phyloP scores from a whole-genome alignment of 2,888 invertebrate genomes.

The Agrochola lychnidis region DNA sequence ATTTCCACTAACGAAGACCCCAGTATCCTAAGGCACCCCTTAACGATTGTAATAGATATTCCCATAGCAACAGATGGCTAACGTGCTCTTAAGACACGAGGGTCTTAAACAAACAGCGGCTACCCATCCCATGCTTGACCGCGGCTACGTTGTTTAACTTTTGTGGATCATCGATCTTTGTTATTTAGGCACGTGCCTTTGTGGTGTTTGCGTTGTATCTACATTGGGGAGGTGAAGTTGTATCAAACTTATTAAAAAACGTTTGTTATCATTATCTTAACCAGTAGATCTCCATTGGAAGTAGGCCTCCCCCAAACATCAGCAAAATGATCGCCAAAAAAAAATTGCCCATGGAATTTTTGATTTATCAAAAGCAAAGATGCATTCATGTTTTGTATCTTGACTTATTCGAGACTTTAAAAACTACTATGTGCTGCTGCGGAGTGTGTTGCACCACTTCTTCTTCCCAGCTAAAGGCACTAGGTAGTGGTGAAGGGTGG shows the following conservation, averaged over 20 bases:
- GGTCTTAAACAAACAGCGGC: conserved; percentile 36
- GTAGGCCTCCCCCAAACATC: not conserved
- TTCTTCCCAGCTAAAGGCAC: too few relatives aligned
- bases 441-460: too few relatives aligned
- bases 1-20: not conserved
- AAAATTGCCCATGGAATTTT: too few relatives aligned
- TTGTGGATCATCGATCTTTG: conserved; percentile 23
- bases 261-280: not conserved
- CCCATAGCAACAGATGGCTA: conserved; percentile 13
- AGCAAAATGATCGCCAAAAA: too few relatives aligned
- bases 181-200: conserved; percentile 24
- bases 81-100: conserved; percentile 30
- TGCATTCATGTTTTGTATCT: not conserved
- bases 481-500: too few relatives aligned
- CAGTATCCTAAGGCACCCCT: not conserved
- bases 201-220: conserved; percentile 19
- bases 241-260: not conserved
- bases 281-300: not conserved
- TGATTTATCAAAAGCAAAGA: too few relatives aligned
- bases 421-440: too few relatives aligned
- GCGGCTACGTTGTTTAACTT: conserved; percentile 36
- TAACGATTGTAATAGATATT: conserved; percentile 30
- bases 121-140: conserved; percentile 48
- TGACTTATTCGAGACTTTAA: not conserved
- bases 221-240: not conserved